Base-by-base conservation (phyloP, 2,888 invertebrate species). In the Drosophila austrosaltans region DNA sequence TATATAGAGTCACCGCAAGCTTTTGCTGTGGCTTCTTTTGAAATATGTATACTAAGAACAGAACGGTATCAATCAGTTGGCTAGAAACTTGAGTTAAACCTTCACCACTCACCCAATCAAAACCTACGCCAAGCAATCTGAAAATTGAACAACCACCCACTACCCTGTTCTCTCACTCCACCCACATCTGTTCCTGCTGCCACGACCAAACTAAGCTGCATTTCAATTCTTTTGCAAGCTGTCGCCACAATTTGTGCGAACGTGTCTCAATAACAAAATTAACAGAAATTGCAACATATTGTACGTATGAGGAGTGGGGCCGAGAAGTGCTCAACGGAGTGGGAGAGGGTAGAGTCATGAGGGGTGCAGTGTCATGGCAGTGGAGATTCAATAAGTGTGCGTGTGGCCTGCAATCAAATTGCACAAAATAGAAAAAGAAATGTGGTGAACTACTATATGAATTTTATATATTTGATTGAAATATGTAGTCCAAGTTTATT, bases 251-350 rank as follows among this genome's bases (percentile, higher is more conserved):
- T 76, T 87, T 72, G 72, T 78, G 80, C 78, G 77, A 86, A 85
- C 85, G 88, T 85, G 88, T 88, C 84, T 80, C 88, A 83, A 88
- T 88, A 79, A 86, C 88, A 77, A 88, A 88, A 85, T 85, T 85
- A 85, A 88, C 88, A 88, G 87, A 87, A 88, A 88, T 88, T 85
- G 86, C 87, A 88, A 78, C 85, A 88, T 88, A 85, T 85, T 84
- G 87, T 86, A 60, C 56, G 53, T 63, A 42, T 44, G 28, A 57
- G 20, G 65, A 56, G 53, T 8, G n/a, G n/a, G 28, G 10, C 0
- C 36, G 2, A 28, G 54, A 30, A 40, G n/a, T 59, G 59, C 74
- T 75, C 69, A 78, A 76, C 68, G 63, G 42, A 16, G 16, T 16
- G 16, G 48, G 22, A 22, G 6, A 48, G 16, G 16, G 16, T 16